phyloP scores from a whole-genome alignment of 1,140 invertebrate species.

The Lepidurus couesii region DNA sequence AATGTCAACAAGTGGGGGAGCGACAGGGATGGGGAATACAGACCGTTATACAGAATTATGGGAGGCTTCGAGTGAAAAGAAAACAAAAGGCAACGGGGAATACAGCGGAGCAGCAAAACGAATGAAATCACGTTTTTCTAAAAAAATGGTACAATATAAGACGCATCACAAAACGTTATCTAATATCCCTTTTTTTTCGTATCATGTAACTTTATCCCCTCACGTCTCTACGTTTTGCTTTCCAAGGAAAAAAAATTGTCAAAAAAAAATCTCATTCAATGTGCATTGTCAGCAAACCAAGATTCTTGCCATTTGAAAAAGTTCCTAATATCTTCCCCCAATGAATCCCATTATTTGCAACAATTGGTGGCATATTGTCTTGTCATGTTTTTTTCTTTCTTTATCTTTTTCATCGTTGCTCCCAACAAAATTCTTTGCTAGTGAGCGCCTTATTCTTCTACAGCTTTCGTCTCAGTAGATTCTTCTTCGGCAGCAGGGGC shows the following conservation, averaged over 20 bases:
- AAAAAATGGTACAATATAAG: constrained; percentile 18
- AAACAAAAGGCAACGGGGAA: neutral
- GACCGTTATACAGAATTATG: constrained; percentile 6
- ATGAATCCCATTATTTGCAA: constrained; percentile 16
- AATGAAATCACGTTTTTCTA: constrained; percentile 22
- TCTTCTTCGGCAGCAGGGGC: constrained; percentile 16
- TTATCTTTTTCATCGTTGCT: neutral
- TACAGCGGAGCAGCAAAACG: constrained; percentile 14
- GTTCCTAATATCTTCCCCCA: neutral
- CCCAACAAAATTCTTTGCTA: constrained; percentile 20
- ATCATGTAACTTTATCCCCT: neutral
- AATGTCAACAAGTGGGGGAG: neutral
- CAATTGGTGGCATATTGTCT: constrained; percentile 19
- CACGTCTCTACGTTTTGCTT: neutral
- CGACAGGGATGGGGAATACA: neutral
- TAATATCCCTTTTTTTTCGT: constrained; percentile 15
- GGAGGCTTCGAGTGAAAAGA: neutral
- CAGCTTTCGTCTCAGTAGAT: neutral
- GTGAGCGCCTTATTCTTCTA: neutral
- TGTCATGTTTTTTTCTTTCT: constrained; percentile 5
- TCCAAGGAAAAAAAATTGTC: neutral
- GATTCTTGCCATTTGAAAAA: neutral
- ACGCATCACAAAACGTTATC: constrained; percentile 19
- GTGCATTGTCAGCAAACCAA: constrained; percentile 21
- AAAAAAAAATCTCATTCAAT: constrained; percentile 19